Base-by-base conservation (phyloP, 2,888 invertebrate genomes). In the Allolobophora icterica region DNA sequence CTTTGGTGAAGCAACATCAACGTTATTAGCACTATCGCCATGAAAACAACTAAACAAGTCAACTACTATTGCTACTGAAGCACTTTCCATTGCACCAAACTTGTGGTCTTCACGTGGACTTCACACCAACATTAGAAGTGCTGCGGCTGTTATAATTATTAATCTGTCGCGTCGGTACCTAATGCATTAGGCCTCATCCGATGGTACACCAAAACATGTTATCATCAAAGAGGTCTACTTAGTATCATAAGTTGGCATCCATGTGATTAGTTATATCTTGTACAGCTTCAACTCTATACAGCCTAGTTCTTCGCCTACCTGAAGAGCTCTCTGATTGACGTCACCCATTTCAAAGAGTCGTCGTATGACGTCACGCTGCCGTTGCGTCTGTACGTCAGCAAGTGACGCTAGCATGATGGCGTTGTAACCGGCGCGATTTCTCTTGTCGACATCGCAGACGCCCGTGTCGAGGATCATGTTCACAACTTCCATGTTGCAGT, bases 401-500 rank as follows among this genome's bases (percentile, higher is more conserved):
- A 98, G 96, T 45, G 98, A 97, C 19, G 98, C 98, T 92, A 98
- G 96, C 98, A 98, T 98, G 91, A 98, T 97, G 93, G 97, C 97
- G 0, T 98, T 98, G 95, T 98, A 98, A 91, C 98, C 98, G 90
- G 98, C 98, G 93, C 97, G 97, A 96, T 98, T 98, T 94, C 97
- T 96, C 95, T 97, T 97, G 95, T 98, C 97, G 93, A 98, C 97
- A 45, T 92, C 90, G 95, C 97, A 97, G 92, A 97, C 97, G 96
- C 97, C 97, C 11, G 98, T 97, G 96, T 98, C 98, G 92, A 98
- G 95, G 92, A 98, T 96, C 93, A 98, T 97, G 90, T 97, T 97
- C 90, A 98, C 98, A 83, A 98, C 97, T 94, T 98, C 97, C 95
- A 98, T 98, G 95, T 98, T 98, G 90, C 97, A 97, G 96, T 98